These are phyloP conservation scores for Callionymus lyra DNA, from an alignment of 2,113 vertebrate genomes.

Conservation along the genomic window DNA sequence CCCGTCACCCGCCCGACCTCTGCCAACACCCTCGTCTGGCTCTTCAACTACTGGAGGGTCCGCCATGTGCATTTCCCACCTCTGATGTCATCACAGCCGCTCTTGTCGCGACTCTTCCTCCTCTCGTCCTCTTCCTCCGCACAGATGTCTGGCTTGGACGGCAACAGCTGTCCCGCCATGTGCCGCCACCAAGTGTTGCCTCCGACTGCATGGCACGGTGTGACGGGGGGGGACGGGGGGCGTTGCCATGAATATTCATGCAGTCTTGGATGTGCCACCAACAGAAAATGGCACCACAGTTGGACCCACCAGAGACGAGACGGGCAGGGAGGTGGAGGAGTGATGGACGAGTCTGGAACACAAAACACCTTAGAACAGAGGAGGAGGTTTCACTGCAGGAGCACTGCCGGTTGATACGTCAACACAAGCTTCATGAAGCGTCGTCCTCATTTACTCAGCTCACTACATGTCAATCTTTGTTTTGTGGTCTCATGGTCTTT, in stretches of 20 bases:
- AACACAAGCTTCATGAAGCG: no score
- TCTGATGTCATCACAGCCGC: conserved; percentile 2
- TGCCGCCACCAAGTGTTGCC: conserved; percentile 75
- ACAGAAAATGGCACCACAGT: conserved; percentile 58
- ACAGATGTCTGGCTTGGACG: conserved; percentile 72
- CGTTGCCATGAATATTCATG: conserved; percentile 72
- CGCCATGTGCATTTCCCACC: conserved; percentile 3
- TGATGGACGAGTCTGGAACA: conserved; percentile 17
- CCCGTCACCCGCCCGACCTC: conserved; percentile 50
- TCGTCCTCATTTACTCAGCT: no score
- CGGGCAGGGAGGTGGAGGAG: conserved; percentile 11
- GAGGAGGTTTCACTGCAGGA: no score
- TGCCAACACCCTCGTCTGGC: conserved; percentile 39
- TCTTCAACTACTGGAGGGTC: conserved; percentile 12
- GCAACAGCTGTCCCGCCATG: conserved; percentile 77
- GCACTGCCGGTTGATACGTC: no score
- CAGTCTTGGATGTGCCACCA: conserved; percentile 57
- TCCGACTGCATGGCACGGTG: conserved; percentile 47
- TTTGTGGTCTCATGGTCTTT: no score
- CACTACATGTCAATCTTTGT: no score
- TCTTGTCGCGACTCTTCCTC: conserved; percentile 18
- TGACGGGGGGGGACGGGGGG: conserved; percentile 10
- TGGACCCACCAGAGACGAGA: conserved; percentile 37
- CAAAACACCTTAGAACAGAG: background rate
- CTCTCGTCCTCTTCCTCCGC: conserved; percentile 49